Conservation (phyloP, 2,888 invertebrate species). For the Julus scandinavius region DNA sequence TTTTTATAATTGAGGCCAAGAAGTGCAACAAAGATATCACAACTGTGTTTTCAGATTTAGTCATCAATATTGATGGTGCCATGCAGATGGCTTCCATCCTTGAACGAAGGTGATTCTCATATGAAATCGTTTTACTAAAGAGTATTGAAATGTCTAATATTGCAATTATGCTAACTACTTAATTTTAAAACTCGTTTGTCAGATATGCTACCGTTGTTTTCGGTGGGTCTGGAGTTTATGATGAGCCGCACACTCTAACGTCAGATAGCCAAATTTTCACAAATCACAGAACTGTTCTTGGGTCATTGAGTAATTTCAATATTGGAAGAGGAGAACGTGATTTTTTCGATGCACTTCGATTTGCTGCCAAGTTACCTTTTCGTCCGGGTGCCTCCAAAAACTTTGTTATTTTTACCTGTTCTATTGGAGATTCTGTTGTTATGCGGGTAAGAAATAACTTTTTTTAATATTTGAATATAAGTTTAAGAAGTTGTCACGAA, state of each 20-base stretch:
- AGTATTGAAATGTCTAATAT: not conserved
- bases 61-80: slow-evolving; percentile 77
- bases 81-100: slow-evolving; percentile 73
- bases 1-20: slow-evolving; percentile 89
- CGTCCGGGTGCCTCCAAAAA: slow-evolving; percentile 85
- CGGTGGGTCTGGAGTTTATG: slow-evolving; percentile 81
- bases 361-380: slow-evolving; percentile 79
- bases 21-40: slow-evolving; percentile 80
- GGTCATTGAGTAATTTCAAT: slow-evolving; percentile 75
- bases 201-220: slow-evolving; percentile 85
- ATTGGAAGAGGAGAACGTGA: slow-evolving; percentile 73
- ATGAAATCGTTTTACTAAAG: not conserved
- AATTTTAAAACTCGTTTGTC: slow-evolving; percentile 58
- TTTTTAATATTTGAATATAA: slow-evolving; percentile 57
- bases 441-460: slow-evolving; percentile 73
- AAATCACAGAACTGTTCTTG: slow-evolving; percentile 69
- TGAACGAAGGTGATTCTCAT: slow-evolving; percentile 68
- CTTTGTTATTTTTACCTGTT: slow-evolving; percentile 83
- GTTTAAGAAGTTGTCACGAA: not conserved
- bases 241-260: slow-evolving; percentile 76
- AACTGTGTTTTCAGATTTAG: slow-evolving; percentile 73
- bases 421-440: slow-evolving; percentile 75
- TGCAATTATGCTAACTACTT: not conserved
- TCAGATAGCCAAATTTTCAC: slow-evolving; percentile 79
- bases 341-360: slow-evolving; percentile 80